Base-by-base conservation (phyloP, 2,797 vertebrate genomes). In the Dipus sagitta region DNA sequence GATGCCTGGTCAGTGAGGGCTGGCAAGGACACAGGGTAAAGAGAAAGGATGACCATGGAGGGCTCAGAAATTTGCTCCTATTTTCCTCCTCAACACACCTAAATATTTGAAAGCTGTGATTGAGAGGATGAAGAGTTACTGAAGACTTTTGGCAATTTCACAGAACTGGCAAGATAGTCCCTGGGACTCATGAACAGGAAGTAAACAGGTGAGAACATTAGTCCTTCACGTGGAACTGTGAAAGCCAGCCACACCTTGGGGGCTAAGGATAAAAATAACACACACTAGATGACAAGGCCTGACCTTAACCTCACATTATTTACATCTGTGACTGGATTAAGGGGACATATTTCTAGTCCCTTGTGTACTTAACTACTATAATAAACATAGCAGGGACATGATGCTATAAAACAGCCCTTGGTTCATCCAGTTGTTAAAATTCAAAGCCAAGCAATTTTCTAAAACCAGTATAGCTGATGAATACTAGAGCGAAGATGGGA, bases 391-490 rank as follows among this genome's bases (percentile, higher is more conserved):
- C 47, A 93, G 58, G 15, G n/a, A 58, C 30, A 77, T 11, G 75
- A 28, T 13, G 52, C 26, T 87, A 24, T 52, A 58, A 86, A 88
- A 71, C 54, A 86, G 12, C 11, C 30, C 3, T 83, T 54, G 62
- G 24, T 79, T 93, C 54, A 64, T 58, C 32, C 23, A 75, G 79
- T 92, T 91, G 79, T 83, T 76, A 47, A 88, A 80, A 47, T 34
- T 82, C 62, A 86, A 68, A 80, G 11, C 26, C 26, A 24, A 72
- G 20, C 34, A 47, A 74, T 21, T 92, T 93, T 58, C 30, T 78
- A 68, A 86, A 67, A 79, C 24, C 92, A 42, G 92, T n/a, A 62
- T 12, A 75, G 7, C 38, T 54, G 88, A 8, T 30, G 20, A 92
- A 24, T 14, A 26, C 18, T 64, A 71, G 62, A 83, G 70, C 23